Base-by-base conservation (phyloP, 2,888 invertebrate genomes). In the Morinoia aosen region DNA sequence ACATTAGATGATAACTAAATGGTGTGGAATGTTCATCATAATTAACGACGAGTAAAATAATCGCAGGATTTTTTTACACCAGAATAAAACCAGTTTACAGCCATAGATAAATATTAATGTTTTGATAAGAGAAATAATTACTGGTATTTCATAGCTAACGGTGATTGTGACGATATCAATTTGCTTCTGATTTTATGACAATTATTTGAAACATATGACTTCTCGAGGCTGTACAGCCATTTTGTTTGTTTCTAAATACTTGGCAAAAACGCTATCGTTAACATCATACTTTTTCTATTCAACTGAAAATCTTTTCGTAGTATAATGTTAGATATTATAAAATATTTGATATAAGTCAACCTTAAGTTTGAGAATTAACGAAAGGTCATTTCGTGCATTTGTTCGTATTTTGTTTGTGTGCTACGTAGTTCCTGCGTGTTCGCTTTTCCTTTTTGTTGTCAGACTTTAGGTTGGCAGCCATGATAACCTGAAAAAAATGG, bases 351-450 rank as follows among this genome's bases (percentile, higher is more conserved):
- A 33, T 76, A 25, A 10, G 76, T 33, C 2, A 76, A 76, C 0
- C 33, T 76, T 76, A 33, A 16, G 25, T 33, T 25, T 2, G 76
- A 76, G 76, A 76, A 12, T 0, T 33, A 76, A 76, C 76, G 33
- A 33, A 76, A 76, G 76, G 76, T 76, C 76, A 76, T 76, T 76
- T 33, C 10, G 61, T 76, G 76, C 33, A 40, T 48, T 90, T 90
- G 90, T 40, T 90, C 90, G 90, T 90, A 48, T 90, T 90, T 90
- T 90, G 90, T 90, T 90, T 90, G 90, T 90, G 40, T 93, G 56
- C 93, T 57, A 93, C 93, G 93, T 57, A 93, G 93, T 93, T 93
- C 93, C 93, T 93, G 93, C 93, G 57, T 93, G 93, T 93, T 40
- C 57, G 93, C 93, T 93, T 93, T 93, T 93, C 93, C 93, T 93